A percentile compares a stretch with the other conserved stretches of the same genome.
Conservation (phyloP, 1,140 invertebrate species). For the Cydia strobilella region DNA sequence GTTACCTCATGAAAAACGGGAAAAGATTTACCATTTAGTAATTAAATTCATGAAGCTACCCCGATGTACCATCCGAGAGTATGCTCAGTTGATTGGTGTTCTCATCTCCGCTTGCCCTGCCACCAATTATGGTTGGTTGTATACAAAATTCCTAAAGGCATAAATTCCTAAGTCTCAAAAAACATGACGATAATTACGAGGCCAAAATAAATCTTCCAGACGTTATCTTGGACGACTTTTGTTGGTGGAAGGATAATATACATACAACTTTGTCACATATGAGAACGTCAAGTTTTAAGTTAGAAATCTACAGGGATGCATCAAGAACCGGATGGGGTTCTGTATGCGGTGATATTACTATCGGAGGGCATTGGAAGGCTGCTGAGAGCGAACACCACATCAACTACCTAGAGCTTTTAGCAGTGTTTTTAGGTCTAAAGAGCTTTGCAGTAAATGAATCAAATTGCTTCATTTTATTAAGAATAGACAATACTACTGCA, state of each 20-base stretch:
- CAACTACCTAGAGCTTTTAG: conserved; percentile 24
- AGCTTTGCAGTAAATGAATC: conserved; percentile 12
- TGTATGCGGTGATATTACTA: neutral
- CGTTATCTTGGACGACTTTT: neutral
- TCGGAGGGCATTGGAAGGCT: conserved; percentile 1
- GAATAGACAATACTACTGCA: conserved; percentile 49
- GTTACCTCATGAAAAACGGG: conserved; percentile 12
- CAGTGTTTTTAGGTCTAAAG: conserved; percentile 29
- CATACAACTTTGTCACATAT: neutral
- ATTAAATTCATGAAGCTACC: neutral
- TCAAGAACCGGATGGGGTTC: conserved; percentile 33
- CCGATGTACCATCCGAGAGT: conserved; percentile 2
- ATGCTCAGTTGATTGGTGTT: conserved; percentile 14
- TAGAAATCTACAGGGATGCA: conserved; percentile 32
- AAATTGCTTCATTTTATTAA: conserved; percentile 42
- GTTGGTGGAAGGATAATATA: conserved; percentile 29
- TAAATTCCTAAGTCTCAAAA: conserved; percentile 1
- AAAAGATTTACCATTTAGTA: neutral
- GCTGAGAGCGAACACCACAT: conserved; percentile 13
- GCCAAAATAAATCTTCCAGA: conserved; percentile 10
- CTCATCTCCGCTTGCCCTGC: conserved; percentile 1
- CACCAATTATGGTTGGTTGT: neutral
- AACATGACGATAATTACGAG: conserved; percentile 18
- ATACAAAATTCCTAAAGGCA: neutral
- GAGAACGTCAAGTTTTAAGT: neutral